phyloP scores from a whole-genome alignment of 2,888 invertebrate genomes.

The Coenonympha glycerion region DNA sequence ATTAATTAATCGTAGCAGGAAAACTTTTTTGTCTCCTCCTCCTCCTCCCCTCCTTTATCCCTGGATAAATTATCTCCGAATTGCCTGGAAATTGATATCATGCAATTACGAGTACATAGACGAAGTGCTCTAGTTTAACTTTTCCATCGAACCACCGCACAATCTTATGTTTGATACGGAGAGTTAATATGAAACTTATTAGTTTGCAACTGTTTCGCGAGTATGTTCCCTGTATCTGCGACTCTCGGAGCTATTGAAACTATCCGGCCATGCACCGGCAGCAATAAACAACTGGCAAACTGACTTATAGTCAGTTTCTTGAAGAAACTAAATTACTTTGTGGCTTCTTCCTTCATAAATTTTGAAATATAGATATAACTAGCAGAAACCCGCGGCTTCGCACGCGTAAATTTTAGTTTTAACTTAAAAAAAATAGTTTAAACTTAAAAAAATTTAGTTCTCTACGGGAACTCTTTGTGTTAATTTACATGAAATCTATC shows the following conservation, averaged over 20 bases:
- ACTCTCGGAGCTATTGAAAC: background rate
- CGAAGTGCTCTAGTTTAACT: background rate
- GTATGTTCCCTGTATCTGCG: background rate
- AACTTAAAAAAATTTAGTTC: no score
- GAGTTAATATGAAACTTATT: conserved; percentile 2
- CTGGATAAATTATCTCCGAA: no score
- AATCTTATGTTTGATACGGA: background rate
- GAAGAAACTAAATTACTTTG: background rate
- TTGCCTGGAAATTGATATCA: no score
- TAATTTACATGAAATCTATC: no score
- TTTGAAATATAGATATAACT: no score
- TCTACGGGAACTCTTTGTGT: no score
- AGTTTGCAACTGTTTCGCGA: conserved; percentile 2
- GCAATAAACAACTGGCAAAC: background rate
- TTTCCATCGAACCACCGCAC: background rate
- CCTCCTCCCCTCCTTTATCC: no score
- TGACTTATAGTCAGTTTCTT: background rate
- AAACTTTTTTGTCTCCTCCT: no score
- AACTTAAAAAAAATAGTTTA: no score
- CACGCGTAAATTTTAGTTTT: no score
- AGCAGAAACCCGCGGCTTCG: no score
- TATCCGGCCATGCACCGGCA: background rate
- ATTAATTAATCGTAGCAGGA: no score
- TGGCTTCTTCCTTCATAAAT: background rate
- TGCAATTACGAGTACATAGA: background rate